Percentiles rank a stretch among this genome's conserved stretches.
Conservation (phyloP, 2,113 vertebrate species). For the Neolamprologus longior region DNA sequence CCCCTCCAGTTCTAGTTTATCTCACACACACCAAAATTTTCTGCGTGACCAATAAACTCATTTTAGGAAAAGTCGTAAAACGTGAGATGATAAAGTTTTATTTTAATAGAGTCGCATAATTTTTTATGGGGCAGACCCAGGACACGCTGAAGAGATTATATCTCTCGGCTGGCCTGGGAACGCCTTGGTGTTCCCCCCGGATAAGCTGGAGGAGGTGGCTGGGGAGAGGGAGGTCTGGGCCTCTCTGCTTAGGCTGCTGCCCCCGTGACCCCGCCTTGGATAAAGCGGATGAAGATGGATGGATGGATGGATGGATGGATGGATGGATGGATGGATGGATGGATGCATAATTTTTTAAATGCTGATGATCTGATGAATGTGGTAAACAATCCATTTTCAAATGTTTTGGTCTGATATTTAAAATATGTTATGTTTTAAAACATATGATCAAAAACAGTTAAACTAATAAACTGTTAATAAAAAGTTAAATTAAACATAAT, state of each 20-base stretch:
- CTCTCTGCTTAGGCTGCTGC: too few species aligned
- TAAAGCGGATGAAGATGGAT: too few species aligned
- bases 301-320: too few species aligned
- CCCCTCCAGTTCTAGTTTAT: not conserved
- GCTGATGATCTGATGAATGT: not conserved
- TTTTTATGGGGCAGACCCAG: not conserved
- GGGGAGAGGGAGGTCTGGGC: too few species aligned
- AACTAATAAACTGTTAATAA: not conserved
- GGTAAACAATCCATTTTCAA: not conserved
- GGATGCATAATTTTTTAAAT: not conserved
- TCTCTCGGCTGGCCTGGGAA: too few species aligned
- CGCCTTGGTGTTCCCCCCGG: fast-evolving
- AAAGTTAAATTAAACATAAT: not conserved
- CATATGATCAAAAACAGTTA: not conserved
- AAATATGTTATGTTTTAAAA: not conserved
- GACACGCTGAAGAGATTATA: too few species aligned
- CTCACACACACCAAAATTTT: not conserved
- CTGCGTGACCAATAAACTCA: not conserved
- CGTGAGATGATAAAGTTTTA: not conserved
- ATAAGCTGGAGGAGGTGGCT: too few species aligned
- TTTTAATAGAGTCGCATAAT: not conserved
- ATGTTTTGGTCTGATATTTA: not conserved
- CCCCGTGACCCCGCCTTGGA: fast-evolving
- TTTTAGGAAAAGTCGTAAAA: not conserved
- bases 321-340: too few species aligned